These are phyloP conservation scores for Euborellia annulipes DNA, from an alignment of 1,140 invertebrate species.

Conservation along the genomic window DNA sequence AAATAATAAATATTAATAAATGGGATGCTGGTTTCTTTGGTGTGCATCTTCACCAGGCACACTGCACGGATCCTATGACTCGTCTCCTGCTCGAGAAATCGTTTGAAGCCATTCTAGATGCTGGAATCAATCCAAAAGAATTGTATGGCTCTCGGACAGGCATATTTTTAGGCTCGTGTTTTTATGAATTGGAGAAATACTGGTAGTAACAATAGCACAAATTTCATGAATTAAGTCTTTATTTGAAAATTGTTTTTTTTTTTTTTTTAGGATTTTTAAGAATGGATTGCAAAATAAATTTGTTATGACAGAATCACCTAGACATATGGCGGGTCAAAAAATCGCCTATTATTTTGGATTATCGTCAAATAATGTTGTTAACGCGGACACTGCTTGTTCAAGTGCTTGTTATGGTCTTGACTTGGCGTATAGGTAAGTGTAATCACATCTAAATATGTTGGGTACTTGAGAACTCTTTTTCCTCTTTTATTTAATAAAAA, in stretches of 20 bases:
- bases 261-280: no score
- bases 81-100: slow-evolving; percentile 68
- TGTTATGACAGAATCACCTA: no score
- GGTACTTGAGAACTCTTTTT: no score
- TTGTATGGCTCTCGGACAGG: slow-evolving; percentile 57
- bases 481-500: no score
- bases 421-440: slow-evolving; percentile 63
- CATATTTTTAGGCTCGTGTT: slow-evolving; percentile 64
- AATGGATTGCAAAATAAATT: no score
- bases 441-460: no score
- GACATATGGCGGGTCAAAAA: no score
- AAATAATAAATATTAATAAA: slow-evolving; percentile 59
- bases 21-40: slow-evolving; percentile 75
- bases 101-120: slow-evolving; percentile 79
- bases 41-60: slow-evolving; percentile 65
- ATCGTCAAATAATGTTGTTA: no score
- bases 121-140: slow-evolving; percentile 45
- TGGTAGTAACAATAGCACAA: slow-evolving; percentile 53
- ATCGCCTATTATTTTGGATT: no score
- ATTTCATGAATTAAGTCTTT: no score
- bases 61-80: slow-evolving; percentile 78
- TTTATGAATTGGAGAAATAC: slow-evolving; percentile 54
- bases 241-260: no score
- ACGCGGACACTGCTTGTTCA: slow-evolving; percentile 82
- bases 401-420: slow-evolving; percentile 74